These are phyloP conservation scores for Periplaneta americana DNA, from an alignment of 1,140 invertebrate species.

Conservation along the genomic window DNA sequence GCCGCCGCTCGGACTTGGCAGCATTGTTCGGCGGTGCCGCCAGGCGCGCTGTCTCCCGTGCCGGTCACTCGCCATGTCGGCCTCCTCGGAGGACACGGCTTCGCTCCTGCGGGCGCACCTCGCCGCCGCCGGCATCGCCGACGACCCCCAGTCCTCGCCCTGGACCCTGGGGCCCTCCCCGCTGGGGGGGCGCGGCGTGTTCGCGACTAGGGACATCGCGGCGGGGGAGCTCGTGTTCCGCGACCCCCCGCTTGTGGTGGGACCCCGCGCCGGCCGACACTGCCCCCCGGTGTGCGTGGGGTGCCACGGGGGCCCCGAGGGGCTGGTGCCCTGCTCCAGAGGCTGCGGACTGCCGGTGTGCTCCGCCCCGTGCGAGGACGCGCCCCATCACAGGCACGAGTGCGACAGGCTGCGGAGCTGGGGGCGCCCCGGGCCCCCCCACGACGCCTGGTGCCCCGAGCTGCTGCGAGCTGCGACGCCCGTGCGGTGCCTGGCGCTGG, in stretches of 20 bases:
- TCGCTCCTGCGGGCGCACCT: conserved; percentile 27
- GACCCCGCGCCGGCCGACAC: conserved; percentile 44
- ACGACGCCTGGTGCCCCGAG: conserved; percentile 39
- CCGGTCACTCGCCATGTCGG: not conserved
- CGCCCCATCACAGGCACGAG: conserved; percentile 46
- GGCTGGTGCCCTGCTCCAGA: conserved; percentile 41
- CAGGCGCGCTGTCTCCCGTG: too few relatives aligned
- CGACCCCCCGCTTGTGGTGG: conserved; percentile 57
- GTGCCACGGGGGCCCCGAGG: conserved; percentile 35
- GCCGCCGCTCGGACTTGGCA: too few relatives aligned
- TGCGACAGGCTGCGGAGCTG: conserved; percentile 34
- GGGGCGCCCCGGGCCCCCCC: conserved; percentile 37
- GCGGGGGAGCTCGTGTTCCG: conserved; percentile 60
- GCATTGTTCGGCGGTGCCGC: too few relatives aligned
- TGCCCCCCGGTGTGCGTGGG: conserved; percentile 44
- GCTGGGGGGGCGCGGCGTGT: conserved; percentile 56
- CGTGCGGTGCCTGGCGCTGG: conserved; percentile 52
- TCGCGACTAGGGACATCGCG: conserved; percentile 54
- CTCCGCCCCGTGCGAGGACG: conserved; percentile 47
- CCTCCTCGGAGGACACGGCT: conserved; percentile 11
- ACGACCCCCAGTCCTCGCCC: not conserved
- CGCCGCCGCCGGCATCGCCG: conserved; percentile 11
- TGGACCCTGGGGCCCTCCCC: conserved; percentile 44
- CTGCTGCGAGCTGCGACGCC: conserved; percentile 47
- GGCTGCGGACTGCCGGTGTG: conserved; percentile 55